Base-by-base conservation (phyloP, 2,888 invertebrate species). In the Chromoteleia sp. region DNA sequence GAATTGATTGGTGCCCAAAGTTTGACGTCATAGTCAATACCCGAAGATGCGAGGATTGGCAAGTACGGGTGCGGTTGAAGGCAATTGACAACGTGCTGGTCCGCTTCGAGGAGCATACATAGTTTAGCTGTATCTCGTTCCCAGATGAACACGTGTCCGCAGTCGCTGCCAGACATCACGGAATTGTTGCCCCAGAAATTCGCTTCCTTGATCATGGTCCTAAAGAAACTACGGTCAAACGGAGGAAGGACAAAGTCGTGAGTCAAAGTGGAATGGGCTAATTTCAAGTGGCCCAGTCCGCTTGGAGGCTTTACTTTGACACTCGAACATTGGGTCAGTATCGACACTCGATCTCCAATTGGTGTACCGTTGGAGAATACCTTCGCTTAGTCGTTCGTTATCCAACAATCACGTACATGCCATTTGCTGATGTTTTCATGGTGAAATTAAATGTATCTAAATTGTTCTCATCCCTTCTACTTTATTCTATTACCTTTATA, bases 1-100 rank as follows among this genome's bases (percentile, higher is more conserved):
- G 94, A 93, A 52, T 93, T 92, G n/a, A 94, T 91, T 0, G 97
- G 97, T 0, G 95, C 94, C 96, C 97, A 97, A 0, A 97, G 91
- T 91, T 97, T 97, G 21, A 97, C 94, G 89, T 97, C 96, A 89
- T 97, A 96, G 89, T 97, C 97, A 81, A 97, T 97, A n/a, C 97
- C 97, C 81, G 97, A 96, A 8, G 96, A 95, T 0, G 97, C 96
- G 50, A 97, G 91, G 86, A 95, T 92, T 0, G 96, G 96, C 82
- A 96, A 92, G 70, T 93, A 94, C 0, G 97, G 97, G 92, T 97
- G 97, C 0, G 97, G 97, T 88, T 96, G 96, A 0, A 97, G 92
- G 87, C 97, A 97, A 92, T 97, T 97, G 54, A 97, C 97, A 0
- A 95, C 95, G 90, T 96, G 97, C 80, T 95, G 94, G 92, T 97